phyloP scores from a whole-genome alignment of 1,140 invertebrate species.

The Formica exsecta region DNA sequence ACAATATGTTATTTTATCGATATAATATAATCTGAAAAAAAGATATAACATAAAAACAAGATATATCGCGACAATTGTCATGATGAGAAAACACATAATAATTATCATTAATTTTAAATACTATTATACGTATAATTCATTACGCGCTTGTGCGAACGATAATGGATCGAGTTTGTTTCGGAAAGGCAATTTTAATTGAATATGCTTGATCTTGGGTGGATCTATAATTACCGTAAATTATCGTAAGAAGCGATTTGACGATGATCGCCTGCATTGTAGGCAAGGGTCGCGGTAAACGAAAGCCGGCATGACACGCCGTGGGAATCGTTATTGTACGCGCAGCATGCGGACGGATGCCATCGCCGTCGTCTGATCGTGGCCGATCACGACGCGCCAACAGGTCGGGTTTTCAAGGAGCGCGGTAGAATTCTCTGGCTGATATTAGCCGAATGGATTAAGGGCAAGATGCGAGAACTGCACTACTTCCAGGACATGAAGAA shows the following conservation, averaged over 20 bases:
- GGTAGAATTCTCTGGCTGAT: constrained; percentile 70
- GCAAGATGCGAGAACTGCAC: constrained; percentile 63
- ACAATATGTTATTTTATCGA: background rate
- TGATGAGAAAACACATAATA: background rate
- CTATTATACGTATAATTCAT: background rate
- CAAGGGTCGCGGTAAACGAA: constrained; percentile 69
- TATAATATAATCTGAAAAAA: background rate
- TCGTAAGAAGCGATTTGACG: background rate
- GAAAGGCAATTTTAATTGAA: background rate
- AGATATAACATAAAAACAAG: background rate
- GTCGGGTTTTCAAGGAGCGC: constrained; percentile 69
- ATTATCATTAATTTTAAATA: constrained; percentile 25
- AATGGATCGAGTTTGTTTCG: background rate
- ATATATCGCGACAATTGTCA: background rate
- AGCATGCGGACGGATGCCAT: constrained; percentile 47
- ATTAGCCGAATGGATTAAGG: constrained; percentile 68
- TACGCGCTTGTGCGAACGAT: background rate
- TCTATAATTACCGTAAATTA: background rate
- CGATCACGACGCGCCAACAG: constrained; percentile 63
- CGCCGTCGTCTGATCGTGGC: constrained; percentile 66
- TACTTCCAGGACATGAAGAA: constrained; percentile 49
- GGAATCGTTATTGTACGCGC: constrained; percentile 70
- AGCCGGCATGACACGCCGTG: constrained; percentile 73
- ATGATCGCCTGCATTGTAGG: constrained; percentile 9
- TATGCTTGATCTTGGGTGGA: background rate